Base-by-base conservation (phyloP, 2,113 vertebrate species). In the Taurulus bubalis region DNA sequence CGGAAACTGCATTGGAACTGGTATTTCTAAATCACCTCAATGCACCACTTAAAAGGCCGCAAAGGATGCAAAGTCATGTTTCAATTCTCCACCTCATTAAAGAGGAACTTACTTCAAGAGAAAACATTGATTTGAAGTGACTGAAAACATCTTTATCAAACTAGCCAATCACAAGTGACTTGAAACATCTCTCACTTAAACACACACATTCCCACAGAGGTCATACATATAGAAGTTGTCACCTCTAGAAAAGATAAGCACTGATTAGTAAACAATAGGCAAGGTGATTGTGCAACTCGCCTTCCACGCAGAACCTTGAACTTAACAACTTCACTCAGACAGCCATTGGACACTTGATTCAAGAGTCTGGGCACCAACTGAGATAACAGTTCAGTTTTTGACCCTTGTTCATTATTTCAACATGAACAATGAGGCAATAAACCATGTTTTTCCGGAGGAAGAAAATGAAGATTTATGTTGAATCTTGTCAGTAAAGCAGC, bases 221-320 rank as follows among this genome's bases (percentile, higher is more conserved):
- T 83, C n/a, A 76, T 55, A 83, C 79, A 85, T 81, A 30, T 38
- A 30, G n/a, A n/a, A 72, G 69, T 83, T 71, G 78, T 47, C 26
- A 58, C 71, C 67, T 78, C 30, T 40, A 26, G 26, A 77, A 65
- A 56, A 87, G 85, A 91, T 92, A 91, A 91, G 82, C 53, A 56
- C 67, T 83, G 73, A 90, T 72, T 68, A 84, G 72, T 78, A 91
- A 91, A 89, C 81, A 88, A 82, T 71, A 64, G 56, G 56, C 63
- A 62, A 18, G 14, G 62, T 49, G 77, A 90, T 89, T 92, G 79
- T 62, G 67, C 62, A 91, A 91, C 76, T 45, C n/a, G 9, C 5
- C 68, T 45, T 34, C 63, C 26, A 4, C 26, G 64, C 42, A 80
- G 62, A 90, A 83, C 86, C 75, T 91, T 92, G 81, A 90, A 88